Evolutionary conservation across 1,140 invertebrate genomes (phyloP), one percentile per base, ranked within the genome.

Genomic region (Drosophila willistoni): DNA sequence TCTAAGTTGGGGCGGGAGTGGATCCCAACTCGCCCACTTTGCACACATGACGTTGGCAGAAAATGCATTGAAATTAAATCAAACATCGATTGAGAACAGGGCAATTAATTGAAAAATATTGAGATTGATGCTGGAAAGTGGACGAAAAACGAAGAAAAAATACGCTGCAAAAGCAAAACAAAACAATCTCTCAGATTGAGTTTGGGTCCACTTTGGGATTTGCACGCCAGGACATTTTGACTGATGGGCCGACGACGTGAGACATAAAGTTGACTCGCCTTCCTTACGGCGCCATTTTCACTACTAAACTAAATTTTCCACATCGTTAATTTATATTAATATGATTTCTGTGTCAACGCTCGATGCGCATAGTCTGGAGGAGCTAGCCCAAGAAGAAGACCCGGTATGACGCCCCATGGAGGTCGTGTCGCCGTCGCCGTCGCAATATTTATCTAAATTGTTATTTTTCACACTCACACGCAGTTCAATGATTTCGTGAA

Each of bases 311-410:
- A 91, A 91, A 91, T 91, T 91, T 91, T 91, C 90, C 90, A 90
- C 90, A 90, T 91, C 90, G 90, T 91, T 91, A 91, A 91, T 91
- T 91, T 91, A 91, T 91, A 91, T 91, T 91, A 91, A 91, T 91
- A 91, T 90, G 87, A 91, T 91, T 90, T 91, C 85, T 89, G 86
- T 91, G 90, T 91, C 90, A 91, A 87, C 87, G 79, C 73, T 77
- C 85, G 80, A 77, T 78, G 80, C 71, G 70, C 47, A 69, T 64
- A 69, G 80, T 77, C 83, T 87, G 68, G 51, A 73, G 73, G 60
- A 41, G 63, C 66, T 25, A 42, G 39, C 47, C 39, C 42, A n/a
- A 36, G 12, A 41, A 25, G 44, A 41, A 14, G 36, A 19, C 64
- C 44, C 44, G 7, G 44, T 51, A 9, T 60, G 72, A 41, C 68